Evolutionary conservation across 1,140 invertebrate species (phyloP).

Genomic region (Saccostrea glomerata): DNA sequence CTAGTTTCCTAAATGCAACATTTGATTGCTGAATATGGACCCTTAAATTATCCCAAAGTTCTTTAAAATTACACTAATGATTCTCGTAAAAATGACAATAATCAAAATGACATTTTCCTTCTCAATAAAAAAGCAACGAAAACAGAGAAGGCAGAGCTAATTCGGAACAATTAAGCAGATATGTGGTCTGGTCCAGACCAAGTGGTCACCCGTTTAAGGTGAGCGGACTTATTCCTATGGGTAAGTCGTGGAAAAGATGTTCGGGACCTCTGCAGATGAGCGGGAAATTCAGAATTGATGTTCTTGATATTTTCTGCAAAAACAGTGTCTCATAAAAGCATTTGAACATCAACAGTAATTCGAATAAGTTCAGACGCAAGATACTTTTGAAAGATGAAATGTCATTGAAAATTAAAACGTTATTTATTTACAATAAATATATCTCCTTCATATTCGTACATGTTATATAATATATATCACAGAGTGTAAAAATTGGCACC

Average conservation of each 20-base stretch:
- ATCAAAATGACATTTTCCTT: background rate
- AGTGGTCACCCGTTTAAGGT: background rate
- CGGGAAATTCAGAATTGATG: background rate
- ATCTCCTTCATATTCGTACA: background rate
- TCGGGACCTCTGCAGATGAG: background rate
- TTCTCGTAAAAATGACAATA: background rate
- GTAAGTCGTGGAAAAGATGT: constrained; percentile 27
- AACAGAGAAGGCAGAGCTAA: constrained; percentile 2
- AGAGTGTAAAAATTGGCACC: background rate
- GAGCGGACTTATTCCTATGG: background rate
- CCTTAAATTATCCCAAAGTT: background rate
- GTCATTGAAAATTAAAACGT: background rate
- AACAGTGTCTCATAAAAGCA: background rate
- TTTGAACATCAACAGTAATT: background rate
- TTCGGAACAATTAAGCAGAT: constrained; percentile 9
- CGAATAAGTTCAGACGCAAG: too few relatives aligned
- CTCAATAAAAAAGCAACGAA: background rate
- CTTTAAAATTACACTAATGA: background rate
- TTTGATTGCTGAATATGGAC: background rate
- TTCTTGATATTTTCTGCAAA: background rate
- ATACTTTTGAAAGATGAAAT: too few relatives aligned
- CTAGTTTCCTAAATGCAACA: background rate
- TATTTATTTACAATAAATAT: background rate
- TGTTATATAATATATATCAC: background rate
- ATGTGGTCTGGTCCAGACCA: constrained; percentile 24